phyloP scores from a whole-genome alignment of 2,113 vertebrate species.

The Parus major region DNA sequence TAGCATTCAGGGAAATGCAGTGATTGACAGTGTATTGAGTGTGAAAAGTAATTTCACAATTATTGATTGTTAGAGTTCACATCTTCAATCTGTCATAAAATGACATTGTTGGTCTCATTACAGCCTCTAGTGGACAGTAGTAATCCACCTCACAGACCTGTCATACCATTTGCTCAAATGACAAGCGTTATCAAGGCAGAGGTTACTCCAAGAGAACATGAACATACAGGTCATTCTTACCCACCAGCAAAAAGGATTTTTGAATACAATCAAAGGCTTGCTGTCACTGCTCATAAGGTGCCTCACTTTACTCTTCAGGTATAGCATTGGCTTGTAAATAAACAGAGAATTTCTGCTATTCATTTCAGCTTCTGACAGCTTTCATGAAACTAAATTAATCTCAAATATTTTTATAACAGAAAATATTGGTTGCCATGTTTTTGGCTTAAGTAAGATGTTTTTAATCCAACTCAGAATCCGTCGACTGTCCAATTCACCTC shows the following conservation, averaged over 20 bases:
- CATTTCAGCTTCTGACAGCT: constrained; percentile 66
- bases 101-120: constrained; percentile 78
- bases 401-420: constrained; percentile 79
- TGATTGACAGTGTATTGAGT: background rate
- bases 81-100: constrained; percentile 36
- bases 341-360: constrained; percentile 57
- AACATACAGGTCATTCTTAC: background rate
- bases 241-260: background rate
- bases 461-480: constrained; percentile 72
- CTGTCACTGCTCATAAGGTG: background rate
- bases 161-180: background rate
- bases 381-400: constrained; percentile 66
- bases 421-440: constrained; percentile 76
- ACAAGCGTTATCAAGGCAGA: constrained; percentile 36
- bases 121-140: constrained; percentile 81
- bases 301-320: constrained; percentile 13
- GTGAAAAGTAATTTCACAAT: constrained; percentile 49
- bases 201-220: background rate
- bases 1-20: constrained; percentile 16
- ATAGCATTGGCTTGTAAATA: constrained; percentile 48
- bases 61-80: constrained; percentile 19
- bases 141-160: constrained; percentile 61
- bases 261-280: background rate
- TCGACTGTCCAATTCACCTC: constrained; percentile 74
- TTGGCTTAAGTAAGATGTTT: constrained; percentile 72